Evolutionary conservation across 2,888 invertebrate genomes (phyloP).

Genomic region (Tricholauxania praeusta): DNA sequence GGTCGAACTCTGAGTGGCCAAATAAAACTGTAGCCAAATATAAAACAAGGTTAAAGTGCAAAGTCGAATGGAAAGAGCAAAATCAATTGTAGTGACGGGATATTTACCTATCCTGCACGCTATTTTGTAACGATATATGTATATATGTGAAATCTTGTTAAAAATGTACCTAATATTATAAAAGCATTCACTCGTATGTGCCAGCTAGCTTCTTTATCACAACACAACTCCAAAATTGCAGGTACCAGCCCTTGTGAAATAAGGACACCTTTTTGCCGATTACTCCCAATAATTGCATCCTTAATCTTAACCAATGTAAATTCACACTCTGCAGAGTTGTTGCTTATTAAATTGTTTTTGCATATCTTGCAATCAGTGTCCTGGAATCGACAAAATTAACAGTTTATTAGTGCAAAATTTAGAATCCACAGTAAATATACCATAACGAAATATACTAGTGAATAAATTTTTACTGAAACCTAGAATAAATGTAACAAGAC

Average conservation of each 20-base stretch:
- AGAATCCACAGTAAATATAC: neutral
- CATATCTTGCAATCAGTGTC: constrained; percentile 40
- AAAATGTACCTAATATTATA: constrained; percentile 40
- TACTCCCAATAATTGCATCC: constrained; percentile 44
- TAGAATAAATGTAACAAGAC: neutral
- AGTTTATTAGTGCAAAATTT: too few relatives aligned
- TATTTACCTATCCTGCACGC: too few relatives aligned
- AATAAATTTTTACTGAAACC: neutral
- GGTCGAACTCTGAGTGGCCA: too few relatives aligned
- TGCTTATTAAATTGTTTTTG: constrained; percentile 30
- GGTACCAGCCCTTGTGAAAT: constrained; percentile 41
- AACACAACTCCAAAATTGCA: constrained; percentile 38
- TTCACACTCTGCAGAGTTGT: constrained; percentile 32
- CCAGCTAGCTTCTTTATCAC: constrained; percentile 29
- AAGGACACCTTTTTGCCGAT: constrained; percentile 41
- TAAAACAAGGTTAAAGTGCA: too few relatives aligned
- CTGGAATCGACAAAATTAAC: constrained; percentile 18
- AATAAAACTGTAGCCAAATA: too few relatives aligned
- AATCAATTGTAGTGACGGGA: too few relatives aligned
- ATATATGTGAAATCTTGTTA: neutral
- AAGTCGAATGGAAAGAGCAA: too few relatives aligned
- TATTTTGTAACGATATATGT: too few relatives aligned
- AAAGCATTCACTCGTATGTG: constrained; percentile 40
- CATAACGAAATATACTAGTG: constrained; percentile 10
- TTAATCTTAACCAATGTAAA: constrained; percentile 38